These are phyloP conservation scores for Sabellastarte sp. DNA, from an alignment of 2,888 invertebrate species.

Conservation along the genomic window DNA sequence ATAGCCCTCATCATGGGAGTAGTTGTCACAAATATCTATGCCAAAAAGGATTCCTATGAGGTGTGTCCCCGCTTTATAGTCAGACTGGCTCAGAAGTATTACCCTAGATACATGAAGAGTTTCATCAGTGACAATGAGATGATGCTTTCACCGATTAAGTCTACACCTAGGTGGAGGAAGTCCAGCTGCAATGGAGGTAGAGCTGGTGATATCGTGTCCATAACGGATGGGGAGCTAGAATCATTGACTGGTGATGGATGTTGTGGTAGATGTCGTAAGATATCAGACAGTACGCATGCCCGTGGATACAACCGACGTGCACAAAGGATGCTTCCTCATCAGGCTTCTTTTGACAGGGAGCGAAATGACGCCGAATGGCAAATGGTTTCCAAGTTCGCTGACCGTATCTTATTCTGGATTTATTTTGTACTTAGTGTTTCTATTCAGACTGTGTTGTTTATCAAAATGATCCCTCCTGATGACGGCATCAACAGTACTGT, in stretches of 20 bases:
- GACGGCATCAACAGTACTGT: too few relatives aligned
- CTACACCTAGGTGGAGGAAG: background rate
- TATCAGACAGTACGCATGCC: background rate
- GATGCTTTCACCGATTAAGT: slow-evolving; percentile 8
- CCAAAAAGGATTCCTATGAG: slow-evolving; percentile 26
- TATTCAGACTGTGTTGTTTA: slow-evolving; percentile 26
- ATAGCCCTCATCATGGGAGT: slow-evolving; percentile 36
- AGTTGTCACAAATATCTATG: slow-evolving; percentile 34
- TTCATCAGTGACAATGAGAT: background rate
- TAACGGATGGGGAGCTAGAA: slow-evolving; percentile 23
- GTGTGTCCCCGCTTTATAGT: slow-evolving; percentile 28
- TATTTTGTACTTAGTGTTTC: slow-evolving; percentile 32
- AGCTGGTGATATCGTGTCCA: slow-evolving; percentile 17
- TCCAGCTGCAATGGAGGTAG: slow-evolving; percentile 17
- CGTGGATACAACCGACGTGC: background rate
- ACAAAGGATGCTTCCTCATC: background rate
- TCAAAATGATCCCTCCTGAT: slow-evolving; percentile 33
- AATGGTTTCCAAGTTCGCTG: slow-evolving; percentile 31
- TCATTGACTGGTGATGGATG: slow-evolving; percentile 12
- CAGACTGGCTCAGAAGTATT: slow-evolving; percentile 23
- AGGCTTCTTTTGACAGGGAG: slow-evolving; percentile 9
- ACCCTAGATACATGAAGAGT: slow-evolving; percentile 5
- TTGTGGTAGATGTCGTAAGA: background rate
- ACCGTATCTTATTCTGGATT: slow-evolving; percentile 40
- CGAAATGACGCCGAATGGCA: slow-evolving; percentile 32